These are phyloP conservation scores for Chiloscyllium plagiosum DNA, from an alignment of 2,113 vertebrate genomes.

Conservation along the genomic window DNA sequence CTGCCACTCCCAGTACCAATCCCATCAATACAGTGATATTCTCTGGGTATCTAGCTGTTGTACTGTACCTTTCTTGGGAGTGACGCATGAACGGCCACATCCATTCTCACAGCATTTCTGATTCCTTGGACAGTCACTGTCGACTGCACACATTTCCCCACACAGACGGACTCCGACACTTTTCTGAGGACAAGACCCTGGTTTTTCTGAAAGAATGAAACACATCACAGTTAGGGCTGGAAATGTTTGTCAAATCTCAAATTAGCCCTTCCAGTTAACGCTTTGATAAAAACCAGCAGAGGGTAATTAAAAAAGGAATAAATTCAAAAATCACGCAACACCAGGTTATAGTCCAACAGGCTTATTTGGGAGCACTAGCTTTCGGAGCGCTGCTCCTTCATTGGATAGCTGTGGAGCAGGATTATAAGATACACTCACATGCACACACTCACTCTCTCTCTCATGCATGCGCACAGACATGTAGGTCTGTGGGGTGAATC, in stretches of 20 bases:
- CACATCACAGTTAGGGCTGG: background rate
- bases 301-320: no score
- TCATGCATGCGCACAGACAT: no score
- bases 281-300: background rate
- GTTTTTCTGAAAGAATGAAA: conserved; percentile 47
- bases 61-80: conserved; percentile 53
- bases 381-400: background rate
- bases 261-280: background rate
- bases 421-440: no score
- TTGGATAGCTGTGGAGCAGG: background rate
- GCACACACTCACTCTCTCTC: no score
- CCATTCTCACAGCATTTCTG: conserved; percentile 64
- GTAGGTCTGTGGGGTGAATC: no score
- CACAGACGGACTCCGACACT: conserved; percentile 48
- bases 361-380: background rate
- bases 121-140: conserved; percentile 52
- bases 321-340: no score
- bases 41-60: background rate
- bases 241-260: background rate
- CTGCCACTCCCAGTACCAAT: no score
- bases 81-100: conserved; percentile 58
- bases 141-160: conserved; percentile 52
- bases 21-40: background rate
- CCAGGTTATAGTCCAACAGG: no score
- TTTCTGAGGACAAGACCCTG: conserved; percentile 49